Conservation (phyloP, 2,797 vertebrate species). For the Luscinia megarhynchos region DNA sequence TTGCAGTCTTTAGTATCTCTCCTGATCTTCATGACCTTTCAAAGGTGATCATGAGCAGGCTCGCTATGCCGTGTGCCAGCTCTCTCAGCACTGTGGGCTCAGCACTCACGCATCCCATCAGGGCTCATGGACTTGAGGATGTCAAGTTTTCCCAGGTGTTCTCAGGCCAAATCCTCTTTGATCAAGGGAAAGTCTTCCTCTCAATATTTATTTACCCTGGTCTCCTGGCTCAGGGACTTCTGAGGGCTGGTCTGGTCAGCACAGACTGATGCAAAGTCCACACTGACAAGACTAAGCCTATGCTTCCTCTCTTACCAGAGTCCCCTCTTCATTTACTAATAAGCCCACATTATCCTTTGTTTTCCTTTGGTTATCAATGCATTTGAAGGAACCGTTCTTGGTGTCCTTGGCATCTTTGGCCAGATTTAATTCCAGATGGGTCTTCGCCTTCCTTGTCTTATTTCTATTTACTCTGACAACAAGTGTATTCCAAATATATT, state of each 20-base stretch:
- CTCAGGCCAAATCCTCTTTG: not conserved
- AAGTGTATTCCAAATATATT: too few relatives aligned
- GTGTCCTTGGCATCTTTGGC: not conserved
- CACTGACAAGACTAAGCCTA: too few relatives aligned
- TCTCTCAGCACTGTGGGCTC: not conserved
- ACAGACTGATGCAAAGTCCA: not conserved
- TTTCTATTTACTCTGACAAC: not conserved
- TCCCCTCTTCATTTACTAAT: not conserved
- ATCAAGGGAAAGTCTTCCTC: not conserved
- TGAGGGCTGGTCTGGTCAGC: not conserved
- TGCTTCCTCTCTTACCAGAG: not conserved
- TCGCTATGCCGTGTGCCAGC: accelerated
- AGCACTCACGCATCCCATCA: not conserved
- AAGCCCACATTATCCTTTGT: not conserved
- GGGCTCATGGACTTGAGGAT: not conserved
- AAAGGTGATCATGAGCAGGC: not conserved
- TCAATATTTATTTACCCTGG: not conserved
- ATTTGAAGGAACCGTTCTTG: not conserved
- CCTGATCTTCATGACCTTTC: not conserved
- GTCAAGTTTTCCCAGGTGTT: not conserved
- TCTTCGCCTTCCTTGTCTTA: not conserved
- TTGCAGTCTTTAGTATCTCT: not conserved
- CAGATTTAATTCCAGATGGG: not conserved
- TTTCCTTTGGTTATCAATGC: not conserved
- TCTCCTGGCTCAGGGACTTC: not conserved